A percentile compares a stretch with the other conserved stretches of the same genome.
Conservation (phyloP, 2,113 vertebrate genomes). For the Cheilinus undulatus region DNA sequence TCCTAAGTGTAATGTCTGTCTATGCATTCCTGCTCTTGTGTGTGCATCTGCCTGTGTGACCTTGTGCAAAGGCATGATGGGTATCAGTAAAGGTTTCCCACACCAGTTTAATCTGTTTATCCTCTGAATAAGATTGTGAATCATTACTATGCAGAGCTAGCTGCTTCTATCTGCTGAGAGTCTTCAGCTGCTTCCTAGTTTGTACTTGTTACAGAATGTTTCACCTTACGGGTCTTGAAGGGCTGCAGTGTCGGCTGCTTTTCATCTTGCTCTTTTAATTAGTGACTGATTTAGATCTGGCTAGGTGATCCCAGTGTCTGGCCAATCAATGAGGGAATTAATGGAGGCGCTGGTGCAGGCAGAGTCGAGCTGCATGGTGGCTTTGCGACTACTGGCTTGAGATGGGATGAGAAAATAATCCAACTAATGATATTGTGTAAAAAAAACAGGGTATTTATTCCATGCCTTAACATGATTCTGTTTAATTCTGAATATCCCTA, state of each 20-base stretch:
- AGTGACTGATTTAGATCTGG: conserved; percentile 81
- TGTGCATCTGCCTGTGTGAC: conserved; percentile 41
- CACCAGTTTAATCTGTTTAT: conserved; percentile 68
- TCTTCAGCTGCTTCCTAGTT: conserved; percentile 52
- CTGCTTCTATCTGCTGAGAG: conserved; percentile 26
- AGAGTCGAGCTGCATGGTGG: conserved; percentile 38
- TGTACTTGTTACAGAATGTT: conserved; percentile 63
- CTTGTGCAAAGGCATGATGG: conserved; percentile 51
- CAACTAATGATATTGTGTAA: conserved; percentile 39
- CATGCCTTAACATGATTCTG: conserved; percentile 19
- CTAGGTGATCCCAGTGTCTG: conserved; percentile 76
- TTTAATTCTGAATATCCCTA: conserved; percentile 39
- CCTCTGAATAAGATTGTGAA: conserved; percentile 62
- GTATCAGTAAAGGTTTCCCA: conserved; percentile 64
- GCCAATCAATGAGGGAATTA: conserved; percentile 80
- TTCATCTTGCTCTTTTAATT: conserved; percentile 80
- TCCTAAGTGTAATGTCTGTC: conserved; percentile 3
- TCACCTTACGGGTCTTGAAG: conserved; percentile 73
- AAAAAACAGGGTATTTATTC: conserved; percentile 12
- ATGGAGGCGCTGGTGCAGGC: conserved; percentile 65
- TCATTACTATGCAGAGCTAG: conserved; percentile 60
- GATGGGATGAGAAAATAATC: conserved; percentile 44
- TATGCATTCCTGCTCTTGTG: background rate
- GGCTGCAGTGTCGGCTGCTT: conserved; percentile 71
- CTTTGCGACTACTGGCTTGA: conserved; percentile 23